Percentiles rank a stretch among this genome's conserved stretches.
Evolutionary conservation across 1,140 invertebrate genomes (phyloP).

Genomic region (Drosophila nannoptera): DNA sequence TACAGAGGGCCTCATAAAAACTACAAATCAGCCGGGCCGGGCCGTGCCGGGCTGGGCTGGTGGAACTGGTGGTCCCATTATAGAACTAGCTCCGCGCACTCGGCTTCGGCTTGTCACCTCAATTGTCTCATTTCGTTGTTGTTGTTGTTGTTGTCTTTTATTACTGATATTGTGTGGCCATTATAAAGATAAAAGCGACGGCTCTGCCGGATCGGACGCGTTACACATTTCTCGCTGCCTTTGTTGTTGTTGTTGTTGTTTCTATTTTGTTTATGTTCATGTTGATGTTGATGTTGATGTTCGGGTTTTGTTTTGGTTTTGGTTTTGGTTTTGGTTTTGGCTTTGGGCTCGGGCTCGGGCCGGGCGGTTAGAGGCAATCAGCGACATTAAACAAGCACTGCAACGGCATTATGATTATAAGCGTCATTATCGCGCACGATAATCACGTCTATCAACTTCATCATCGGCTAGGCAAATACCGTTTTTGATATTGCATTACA

Average conservation of each 20-base stretch:
- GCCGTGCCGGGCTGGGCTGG: not conserved
- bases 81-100: constrained; percentile 21
- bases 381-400: constrained; percentile 69
- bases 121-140: constrained; percentile 55
- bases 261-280: constrained; percentile 12
- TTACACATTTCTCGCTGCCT: constrained; percentile 27
- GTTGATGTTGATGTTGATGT: constrained; percentile 8
- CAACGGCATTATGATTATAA: constrained; percentile 20
- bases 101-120: constrained; percentile 61
- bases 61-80: constrained; percentile 47
- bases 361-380: constrained; percentile 70
- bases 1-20: constrained; percentile 43
- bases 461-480: constrained; percentile 64
- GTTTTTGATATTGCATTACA: constrained; percentile 69
- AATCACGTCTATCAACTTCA: constrained; percentile 30
- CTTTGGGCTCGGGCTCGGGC: constrained; percentile 38
- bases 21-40: constrained; percentile 33
- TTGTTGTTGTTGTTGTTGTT: constrained; percentile 9
- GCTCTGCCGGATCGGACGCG: constrained; percentile 28
- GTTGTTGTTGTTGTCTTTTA: constrained; percentile 41
- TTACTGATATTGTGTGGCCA: constrained; percentile 73
- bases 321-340: constrained; percentile 22
- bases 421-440: constrained; percentile 3
- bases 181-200: constrained; percentile 70
- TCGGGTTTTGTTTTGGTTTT: constrained; percentile 45